These are phyloP conservation scores for Lacerta bilineata DNA, from an alignment of 2,797 vertebrate genomes.

Conservation along the genomic window DNA sequence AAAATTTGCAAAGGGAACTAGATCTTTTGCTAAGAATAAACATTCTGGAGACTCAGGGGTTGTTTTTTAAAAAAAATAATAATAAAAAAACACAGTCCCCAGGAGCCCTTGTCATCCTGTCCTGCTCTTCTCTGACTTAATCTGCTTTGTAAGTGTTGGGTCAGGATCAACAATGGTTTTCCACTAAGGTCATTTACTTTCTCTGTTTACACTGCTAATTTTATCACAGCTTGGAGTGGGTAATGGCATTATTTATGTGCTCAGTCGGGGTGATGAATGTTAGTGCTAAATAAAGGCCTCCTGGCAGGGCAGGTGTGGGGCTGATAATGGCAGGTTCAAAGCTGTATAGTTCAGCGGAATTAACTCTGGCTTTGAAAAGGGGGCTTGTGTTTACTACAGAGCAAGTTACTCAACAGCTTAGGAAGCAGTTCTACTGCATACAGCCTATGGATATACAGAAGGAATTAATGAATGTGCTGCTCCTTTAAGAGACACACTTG, in stretches of 20 bases:
- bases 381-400: slow-evolving; percentile 62
- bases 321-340: slow-evolving; percentile 71
- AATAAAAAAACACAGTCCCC: slow-evolving; percentile 60
- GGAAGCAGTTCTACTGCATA: slow-evolving; percentile 37
- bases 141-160: slow-evolving; percentile 78
- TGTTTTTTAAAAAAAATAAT: slow-evolving; percentile 30
- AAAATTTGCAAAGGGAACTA: slow-evolving; percentile 64
- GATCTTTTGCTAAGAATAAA: slow-evolving; percentile 70
- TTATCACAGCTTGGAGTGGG: slow-evolving; percentile 77
- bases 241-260: slow-evolving; percentile 79
- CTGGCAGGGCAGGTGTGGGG: slow-evolving; percentile 67
- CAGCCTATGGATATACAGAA: slow-evolving; percentile 17
- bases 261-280: slow-evolving; percentile 77
- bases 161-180: slow-evolving; percentile 79
- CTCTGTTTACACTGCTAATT: slow-evolving; percentile 82
- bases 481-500: slow-evolving; percentile 26
- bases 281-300: slow-evolving; percentile 74
- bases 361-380: slow-evolving; percentile 48
- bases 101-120: slow-evolving; percentile 58
- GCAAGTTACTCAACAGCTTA: slow-evolving; percentile 56
- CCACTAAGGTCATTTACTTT: slow-evolving; percentile 75
- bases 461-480: not conserved
- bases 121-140: slow-evolving; percentile 76
- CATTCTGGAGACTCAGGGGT: slow-evolving; percentile 56
- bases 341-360: slow-evolving; percentile 69